phyloP scores from a whole-genome alignment of 2,113 vertebrate genomes.

The Dicerorhinus sumatrensis region DNA sequence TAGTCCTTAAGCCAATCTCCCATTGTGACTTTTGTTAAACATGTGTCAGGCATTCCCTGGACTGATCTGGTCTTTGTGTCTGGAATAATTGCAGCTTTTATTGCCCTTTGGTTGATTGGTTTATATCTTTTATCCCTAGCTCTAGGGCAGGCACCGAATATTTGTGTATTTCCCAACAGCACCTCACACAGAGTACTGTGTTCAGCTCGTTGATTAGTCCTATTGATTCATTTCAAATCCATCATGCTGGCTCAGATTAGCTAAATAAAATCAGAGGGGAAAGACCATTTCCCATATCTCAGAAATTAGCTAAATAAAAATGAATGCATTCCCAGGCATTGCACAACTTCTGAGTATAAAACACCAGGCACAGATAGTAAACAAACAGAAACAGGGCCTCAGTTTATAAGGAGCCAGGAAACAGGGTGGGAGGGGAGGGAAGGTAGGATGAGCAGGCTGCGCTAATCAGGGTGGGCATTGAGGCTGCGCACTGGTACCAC shows the following conservation, averaged over 20 bases:
- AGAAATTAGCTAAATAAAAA: constrained; percentile 20
- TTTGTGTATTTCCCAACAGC: neutral
- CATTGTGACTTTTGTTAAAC: neutral
- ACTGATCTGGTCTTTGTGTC: neutral
- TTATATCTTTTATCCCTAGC: neutral
- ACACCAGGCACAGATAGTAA: constrained; percentile 22
- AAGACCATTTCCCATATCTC: neutral
- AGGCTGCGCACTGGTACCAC: neutral
- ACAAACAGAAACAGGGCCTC: neutral
- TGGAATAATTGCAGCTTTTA: neutral
- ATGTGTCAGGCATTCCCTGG: neutral
- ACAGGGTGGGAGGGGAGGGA: no score
- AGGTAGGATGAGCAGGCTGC: neutral
- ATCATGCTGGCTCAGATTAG: neutral
- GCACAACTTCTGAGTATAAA: neutral
- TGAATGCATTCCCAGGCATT: neutral
- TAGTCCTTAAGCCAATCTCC: neutral
- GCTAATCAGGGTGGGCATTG: fast-evolving
- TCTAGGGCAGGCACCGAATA: neutral
- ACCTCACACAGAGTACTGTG: neutral
- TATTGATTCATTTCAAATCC: neutral
- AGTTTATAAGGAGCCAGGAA: neutral
- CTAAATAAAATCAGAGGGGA: neutral
- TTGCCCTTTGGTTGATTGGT: neutral
- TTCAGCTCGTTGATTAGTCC: neutral